Conservation (phyloP, 2,888 invertebrate species). For the Axea sp. region DNA sequence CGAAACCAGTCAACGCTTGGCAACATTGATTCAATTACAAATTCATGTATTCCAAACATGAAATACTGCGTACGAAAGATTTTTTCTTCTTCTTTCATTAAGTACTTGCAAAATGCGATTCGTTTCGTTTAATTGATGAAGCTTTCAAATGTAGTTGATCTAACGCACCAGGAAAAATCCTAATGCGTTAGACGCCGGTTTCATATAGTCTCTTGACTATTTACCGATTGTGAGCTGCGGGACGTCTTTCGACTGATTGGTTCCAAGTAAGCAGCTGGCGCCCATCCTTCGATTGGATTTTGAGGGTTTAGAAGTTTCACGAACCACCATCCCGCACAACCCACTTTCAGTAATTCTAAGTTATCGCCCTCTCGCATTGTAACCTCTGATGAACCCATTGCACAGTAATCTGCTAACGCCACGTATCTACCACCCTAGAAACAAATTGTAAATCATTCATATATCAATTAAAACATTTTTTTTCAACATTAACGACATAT, state of each 20-base stretch:
- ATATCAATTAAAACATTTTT: too few relatives aligned
- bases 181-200: conserved; percentile 79
- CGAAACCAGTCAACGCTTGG: conserved; percentile 8
- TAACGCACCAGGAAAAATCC: conserved; percentile 72
- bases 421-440: conserved; percentile 88
- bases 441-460: conserved; percentile 3
- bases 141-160: conserved; percentile 39
- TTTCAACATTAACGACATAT: too few relatives aligned
- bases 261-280: conserved; percentile 95
- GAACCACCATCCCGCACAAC: conserved; percentile 98
- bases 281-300: conserved; percentile 93
- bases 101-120: background rate
- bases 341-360: conserved; percentile 93
- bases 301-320: conserved; percentile 89
- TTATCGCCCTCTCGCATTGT: conserved; percentile 94
- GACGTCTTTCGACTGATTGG: conserved; percentile 87
- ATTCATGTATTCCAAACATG: background rate
- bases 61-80: background rate
- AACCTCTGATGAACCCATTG: conserved; percentile 94
- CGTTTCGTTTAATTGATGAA: conserved; percentile 31
- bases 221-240: conserved; percentile 83
- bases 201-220: conserved; percentile 79
- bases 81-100: background rate
- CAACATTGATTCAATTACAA: conserved; percentile 4
- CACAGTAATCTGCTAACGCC: conserved; percentile 95